A percentile compares a stretch with the other conserved stretches of the same genome.
These are phyloP conservation scores for Melanerpes aurifrons DNA, from an alignment of 2,113 vertebrate species.

Conservation along the genomic window DNA sequence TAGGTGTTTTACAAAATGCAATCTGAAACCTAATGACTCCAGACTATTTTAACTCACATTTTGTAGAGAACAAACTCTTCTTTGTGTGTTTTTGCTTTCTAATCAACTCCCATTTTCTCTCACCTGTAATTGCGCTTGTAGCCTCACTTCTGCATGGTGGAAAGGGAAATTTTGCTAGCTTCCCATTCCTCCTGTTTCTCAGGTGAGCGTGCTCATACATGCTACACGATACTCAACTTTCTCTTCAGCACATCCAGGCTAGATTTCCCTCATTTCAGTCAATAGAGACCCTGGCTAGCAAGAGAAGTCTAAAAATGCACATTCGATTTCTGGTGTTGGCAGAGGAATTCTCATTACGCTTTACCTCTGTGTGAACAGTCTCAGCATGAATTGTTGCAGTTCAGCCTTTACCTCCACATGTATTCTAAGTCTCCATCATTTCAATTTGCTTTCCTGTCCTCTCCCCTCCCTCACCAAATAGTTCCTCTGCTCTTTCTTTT, in stretches of 20 bases:
- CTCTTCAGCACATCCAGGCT: background rate
- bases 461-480: background rate
- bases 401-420: background rate
- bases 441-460: background rate
- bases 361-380: background rate
- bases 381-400: background rate
- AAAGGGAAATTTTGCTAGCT: background rate
- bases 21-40: background rate
- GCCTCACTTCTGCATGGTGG: background rate
- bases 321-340: background rate
- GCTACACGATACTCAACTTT: background rate
- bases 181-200: background rate
- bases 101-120: background rate
- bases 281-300: background rate
- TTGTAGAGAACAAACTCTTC: background rate
- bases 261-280: background rate
- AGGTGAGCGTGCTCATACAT: background rate
- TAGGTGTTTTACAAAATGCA: background rate
- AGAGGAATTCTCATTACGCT: background rate
- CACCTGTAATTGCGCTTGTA: background rate
- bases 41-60: rapidly evolving
- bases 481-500: background rate
- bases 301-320: conserved; percentile 16
- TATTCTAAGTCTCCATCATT: background rate
- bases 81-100: background rate